A percentile compares a stretch with the other conserved stretches of the same genome.
Conservation (phyloP, 2,797 vertebrate genomes). For the Vespertilio murinus region DNA sequence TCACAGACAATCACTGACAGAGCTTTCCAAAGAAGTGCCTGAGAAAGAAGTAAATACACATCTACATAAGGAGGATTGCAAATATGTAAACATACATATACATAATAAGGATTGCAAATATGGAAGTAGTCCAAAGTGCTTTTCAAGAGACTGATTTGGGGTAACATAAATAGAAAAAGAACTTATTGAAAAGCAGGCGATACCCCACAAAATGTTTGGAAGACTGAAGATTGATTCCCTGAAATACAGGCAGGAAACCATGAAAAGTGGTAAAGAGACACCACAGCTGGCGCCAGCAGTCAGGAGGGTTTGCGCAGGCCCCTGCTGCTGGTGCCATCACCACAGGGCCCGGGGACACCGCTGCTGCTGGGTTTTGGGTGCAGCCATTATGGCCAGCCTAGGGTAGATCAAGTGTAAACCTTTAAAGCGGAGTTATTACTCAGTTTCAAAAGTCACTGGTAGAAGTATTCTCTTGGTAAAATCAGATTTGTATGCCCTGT, state of each 20-base stretch:
- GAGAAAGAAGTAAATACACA: background rate
- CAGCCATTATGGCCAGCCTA: background rate
- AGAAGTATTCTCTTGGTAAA: background rate
- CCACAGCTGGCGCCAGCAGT: background rate
- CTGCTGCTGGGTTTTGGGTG: accelerated
- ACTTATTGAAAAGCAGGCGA: background rate
- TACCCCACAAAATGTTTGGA: background rate
- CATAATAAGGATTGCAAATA: background rate
- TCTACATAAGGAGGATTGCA: too few species aligned
- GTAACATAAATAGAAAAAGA: background rate
- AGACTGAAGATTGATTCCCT: background rate
- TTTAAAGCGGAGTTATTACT: background rate
- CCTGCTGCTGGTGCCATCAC: accelerated
- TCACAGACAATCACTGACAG: background rate
- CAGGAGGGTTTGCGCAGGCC: background rate
- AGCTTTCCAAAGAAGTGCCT: background rate
- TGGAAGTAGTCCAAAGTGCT: background rate
- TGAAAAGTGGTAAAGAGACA: background rate
- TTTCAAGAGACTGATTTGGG: background rate
- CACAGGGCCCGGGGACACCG: background rate
- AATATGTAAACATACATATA: too few species aligned
- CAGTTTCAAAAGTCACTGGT: background rate
- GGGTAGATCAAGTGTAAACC: background rate
- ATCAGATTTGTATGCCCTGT: background rate
- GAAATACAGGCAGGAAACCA: background rate